Evolutionary conservation across 2,113 vertebrate species (phyloP).

Genomic region (Chaenogobius annularis): DNA sequence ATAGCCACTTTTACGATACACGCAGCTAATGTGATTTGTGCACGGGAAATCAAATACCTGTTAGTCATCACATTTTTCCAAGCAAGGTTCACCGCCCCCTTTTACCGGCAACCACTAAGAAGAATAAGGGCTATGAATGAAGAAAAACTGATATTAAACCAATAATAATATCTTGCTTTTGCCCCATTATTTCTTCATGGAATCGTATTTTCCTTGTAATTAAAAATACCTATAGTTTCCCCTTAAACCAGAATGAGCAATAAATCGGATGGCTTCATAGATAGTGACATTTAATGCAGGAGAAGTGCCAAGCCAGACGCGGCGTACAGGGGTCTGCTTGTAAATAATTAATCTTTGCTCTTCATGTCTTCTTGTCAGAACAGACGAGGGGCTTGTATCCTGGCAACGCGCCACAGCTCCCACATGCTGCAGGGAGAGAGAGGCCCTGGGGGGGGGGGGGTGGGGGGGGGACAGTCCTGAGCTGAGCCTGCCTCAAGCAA

Average conservation of each 20-base stretch:
- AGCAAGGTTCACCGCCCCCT: not conserved
- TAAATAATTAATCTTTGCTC: conserved; percentile 84
- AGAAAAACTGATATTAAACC: not conserved
- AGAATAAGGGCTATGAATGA: not conserved
- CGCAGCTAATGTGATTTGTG: no score
- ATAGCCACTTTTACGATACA: no score
- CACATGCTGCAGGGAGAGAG: conserved; percentile 75
- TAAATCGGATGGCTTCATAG: conserved; percentile 77
- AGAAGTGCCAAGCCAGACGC: conserved; percentile 79
- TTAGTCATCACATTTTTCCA: no score
- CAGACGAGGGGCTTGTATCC: conserved; percentile 82
- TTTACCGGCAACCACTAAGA: not conserved
- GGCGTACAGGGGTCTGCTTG: conserved; percentile 78
- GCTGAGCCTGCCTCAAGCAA: conserved; percentile 78
- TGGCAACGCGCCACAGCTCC: conserved; percentile 82
- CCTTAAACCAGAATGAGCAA: conserved; percentile 64
- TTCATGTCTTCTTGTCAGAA: conserved; percentile 83
- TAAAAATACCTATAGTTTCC: not conserved
- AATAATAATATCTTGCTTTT: conserved; percentile 6
- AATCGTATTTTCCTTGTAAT: not conserved
- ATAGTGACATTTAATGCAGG: conserved; percentile 82
- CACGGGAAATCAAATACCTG: no score
- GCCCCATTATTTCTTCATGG: conserved; percentile 11
- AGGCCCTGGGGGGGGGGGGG: conserved; percentile 91
- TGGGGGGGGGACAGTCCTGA: conserved; percentile 89